Evolutionary conservation across 2,888 invertebrate species (phyloP).

Genomic region (Aplocera efformata): DNA sequence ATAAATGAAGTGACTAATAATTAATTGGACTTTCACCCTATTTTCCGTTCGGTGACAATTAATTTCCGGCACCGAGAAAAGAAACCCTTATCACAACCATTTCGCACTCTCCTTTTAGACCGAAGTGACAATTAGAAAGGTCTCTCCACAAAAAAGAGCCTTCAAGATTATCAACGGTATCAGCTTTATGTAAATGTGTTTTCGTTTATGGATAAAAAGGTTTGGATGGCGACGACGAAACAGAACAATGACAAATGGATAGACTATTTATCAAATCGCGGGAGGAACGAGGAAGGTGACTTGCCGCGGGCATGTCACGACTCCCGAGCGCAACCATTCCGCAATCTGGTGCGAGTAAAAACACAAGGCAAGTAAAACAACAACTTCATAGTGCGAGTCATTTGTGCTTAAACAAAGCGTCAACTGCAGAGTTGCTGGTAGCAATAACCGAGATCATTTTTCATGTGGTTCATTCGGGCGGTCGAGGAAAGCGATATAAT

Average conservation of each 20-base stretch:
- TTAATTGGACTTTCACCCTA: conserved; percentile 80
- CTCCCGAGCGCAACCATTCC: conserved; percentile 23
- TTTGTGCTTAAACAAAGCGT: conserved; percentile 79
- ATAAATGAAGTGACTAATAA: conserved; percentile 80
- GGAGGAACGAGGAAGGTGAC: conserved; percentile 28
- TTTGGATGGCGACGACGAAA: conserved; percentile 23
- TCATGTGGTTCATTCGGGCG: conserved; percentile 78
- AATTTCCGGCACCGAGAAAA: conserved; percentile 76
- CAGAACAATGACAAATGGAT: conserved; percentile 38
- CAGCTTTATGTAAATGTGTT: conserved; percentile 32
- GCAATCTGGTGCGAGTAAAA: conserved; percentile 62
- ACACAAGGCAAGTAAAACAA: conserved; percentile 63
- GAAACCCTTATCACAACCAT: conserved; percentile 76
- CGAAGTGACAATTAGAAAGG: conserved; percentile 63
- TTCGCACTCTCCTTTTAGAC: conserved; percentile 63
- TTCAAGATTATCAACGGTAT: conserved; percentile 26
- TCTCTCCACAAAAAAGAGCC: conserved; percentile 42
- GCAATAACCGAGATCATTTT: conserved; percentile 79
- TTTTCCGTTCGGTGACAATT: conserved; percentile 80
- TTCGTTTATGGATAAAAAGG: conserved; percentile 19
- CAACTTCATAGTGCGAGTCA: conserved; percentile 74
- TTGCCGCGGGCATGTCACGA: conserved; percentile 26
- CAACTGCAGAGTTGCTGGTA: conserved; percentile 75
- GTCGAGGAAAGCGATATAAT: conserved; percentile 77
- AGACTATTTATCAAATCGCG: conserved; percentile 59